phyloP scores from a whole-genome alignment of 2,113 vertebrate genomes.

The Mesocricetus auratus region DNA sequence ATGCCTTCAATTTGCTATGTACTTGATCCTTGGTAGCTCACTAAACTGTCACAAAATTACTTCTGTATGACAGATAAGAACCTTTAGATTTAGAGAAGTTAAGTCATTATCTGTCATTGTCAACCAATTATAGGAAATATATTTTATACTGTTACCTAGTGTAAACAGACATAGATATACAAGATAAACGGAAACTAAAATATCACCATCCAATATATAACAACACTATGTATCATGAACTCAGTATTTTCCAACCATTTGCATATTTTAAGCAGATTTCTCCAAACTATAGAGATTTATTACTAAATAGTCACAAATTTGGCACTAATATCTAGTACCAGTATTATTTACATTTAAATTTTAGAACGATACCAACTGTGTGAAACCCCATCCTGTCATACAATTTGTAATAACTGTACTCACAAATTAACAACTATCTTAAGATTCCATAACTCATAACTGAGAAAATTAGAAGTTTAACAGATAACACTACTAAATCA shows the following conservation, averaged over 20 bases:
- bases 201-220: neutral
- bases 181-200: constrained; percentile 26
- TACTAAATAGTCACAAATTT: neutral
- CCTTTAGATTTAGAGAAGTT: neutral
- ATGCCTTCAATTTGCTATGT: neutral
- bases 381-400: neutral
- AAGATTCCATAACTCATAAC: neutral
- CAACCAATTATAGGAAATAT: neutral
- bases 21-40: neutral
- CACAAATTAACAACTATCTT: neutral
- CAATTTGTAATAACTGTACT: neutral
- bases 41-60: neutral
- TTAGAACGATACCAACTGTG: neutral
- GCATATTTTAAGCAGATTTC: constrained; percentile 7
- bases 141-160: neutral
- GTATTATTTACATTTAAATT: constrained; percentile 1
- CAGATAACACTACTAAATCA: neutral
- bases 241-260: neutral
- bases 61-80: neutral
- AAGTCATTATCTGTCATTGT: neutral
- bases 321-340: neutral
- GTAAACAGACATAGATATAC: neutral
- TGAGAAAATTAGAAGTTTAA: neutral
- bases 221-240: neutral
- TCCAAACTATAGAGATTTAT: neutral